Base-by-base conservation (phyloP, 2,888 invertebrate species). In the Perizoma affinitatum region DNA sequence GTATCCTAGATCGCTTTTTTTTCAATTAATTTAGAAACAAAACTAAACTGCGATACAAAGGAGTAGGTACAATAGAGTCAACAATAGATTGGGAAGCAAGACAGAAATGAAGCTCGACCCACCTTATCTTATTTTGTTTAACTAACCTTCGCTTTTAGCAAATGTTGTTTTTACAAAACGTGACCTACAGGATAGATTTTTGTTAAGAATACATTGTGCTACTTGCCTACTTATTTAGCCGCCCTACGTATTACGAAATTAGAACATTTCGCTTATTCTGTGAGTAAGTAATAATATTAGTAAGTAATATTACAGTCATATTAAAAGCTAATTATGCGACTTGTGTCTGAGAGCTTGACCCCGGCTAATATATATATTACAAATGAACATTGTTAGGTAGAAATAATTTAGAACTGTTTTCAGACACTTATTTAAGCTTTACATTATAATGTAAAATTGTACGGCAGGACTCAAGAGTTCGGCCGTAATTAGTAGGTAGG, bases 1-100 rank as follows among this genome's bases (percentile, higher is more conserved):
- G 81, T 81, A 78, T 78, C 80, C 72, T 75, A 80, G 79, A 81
- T 79, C 79, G 81, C 58, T 60, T 77, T 81, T 75, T 78, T 78
- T 80, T 75, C 74, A 79, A 80, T 80, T 80, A 80, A 82, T 79
- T 76, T 71, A 74, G 70, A 65, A 69, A 75, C 74, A 76, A 73
- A 22, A 68, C 67, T 60, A 71, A 71, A 68, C 38, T 64, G 58
- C 42, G 61, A 52, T 61, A 60, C 55, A 55, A 55, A 44, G 59
- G 11, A 58, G 35, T 51, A 44, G 48, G 36, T 38, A 62, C 62
- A 63, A 58, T 55, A 52, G 56, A 53, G 53, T 53, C 58, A 61
- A 65, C 58, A 61, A 55, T 65, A 55, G 65, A 56, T 55, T 45
- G 53, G 58, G 43, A 55, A 55, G 46, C 54, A 57, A 58, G 58